These are phyloP conservation scores for Pardalotus punctatus DNA, from an alignment of 2,113 vertebrate species.

Conservation along the genomic window DNA sequence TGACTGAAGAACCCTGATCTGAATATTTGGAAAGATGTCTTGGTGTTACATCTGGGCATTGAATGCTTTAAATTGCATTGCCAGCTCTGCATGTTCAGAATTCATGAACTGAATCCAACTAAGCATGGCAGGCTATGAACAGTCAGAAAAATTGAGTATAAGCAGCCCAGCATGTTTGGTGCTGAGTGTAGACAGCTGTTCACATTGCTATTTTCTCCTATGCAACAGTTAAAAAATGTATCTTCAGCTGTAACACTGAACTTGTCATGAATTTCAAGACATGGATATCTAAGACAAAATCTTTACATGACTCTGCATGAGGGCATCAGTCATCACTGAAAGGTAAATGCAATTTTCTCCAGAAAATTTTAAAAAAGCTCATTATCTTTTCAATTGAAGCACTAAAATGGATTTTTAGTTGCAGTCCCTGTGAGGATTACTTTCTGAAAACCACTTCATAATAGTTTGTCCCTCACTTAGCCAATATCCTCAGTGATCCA, in stretches of 20 bases:
- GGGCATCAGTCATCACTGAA: not conserved
- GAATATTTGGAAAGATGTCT: not conserved
- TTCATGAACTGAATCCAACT: not conserved
- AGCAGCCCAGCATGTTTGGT: not conserved
- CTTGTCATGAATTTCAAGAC: not conserved
- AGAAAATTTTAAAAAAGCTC: not conserved
- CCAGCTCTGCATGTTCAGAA: not conserved
- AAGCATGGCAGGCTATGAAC: not conserved
- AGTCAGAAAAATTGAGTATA: not conserved
- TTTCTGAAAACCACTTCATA: not conserved
- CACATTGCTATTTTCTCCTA: not conserved
- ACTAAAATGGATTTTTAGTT: not conserved
- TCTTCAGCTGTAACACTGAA: not conserved
- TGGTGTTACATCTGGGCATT: not conserved
- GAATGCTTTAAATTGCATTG: not conserved
- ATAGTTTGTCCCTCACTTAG: not conserved
- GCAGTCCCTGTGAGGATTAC: not conserved
- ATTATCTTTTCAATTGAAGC: not conserved
- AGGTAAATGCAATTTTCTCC: not conserved
- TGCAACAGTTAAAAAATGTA: not conserved
- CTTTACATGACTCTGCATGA: not conserved
- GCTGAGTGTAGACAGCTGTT: not conserved
- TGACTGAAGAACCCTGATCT: not conserved
- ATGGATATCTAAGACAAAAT: not conserved
- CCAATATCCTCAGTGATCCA: not conserved